Evolutionary conservation across 1,140 invertebrate species (phyloP), one percentile per base, ranked within the genome.

Genomic region (Drosophila micromelanica): DNA sequence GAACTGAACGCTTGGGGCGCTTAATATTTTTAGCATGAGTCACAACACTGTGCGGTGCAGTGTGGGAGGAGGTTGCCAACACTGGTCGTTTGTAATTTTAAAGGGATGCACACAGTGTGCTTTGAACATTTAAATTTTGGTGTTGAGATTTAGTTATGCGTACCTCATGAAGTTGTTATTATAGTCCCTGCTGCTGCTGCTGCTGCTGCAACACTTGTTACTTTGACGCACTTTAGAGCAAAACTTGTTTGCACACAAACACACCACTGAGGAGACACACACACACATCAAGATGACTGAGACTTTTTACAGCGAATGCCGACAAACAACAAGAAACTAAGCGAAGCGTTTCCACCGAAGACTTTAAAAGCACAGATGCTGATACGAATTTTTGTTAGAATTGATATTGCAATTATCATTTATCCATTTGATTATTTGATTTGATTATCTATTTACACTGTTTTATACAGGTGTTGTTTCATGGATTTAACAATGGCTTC

Each of bases 161-260:
- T 78, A 78, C 75, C 55, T 73, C 42, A 63, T 57, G 45, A 46
- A 27, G 43, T 43, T 71, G 17, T 61, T 38, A 12, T 63, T 30
- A 52, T 38, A 17, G 60, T 37, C 42, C 54, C 12, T 56, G 60
- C 9, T 72, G 59, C 27, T 69, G 64, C 59, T 37, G 48, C 12
- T 56, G 60, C 9, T 72, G 59, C 27, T 69, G 64, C 59, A 73
- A 71, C 78, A 71, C 73, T 75, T 76, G 37, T 76, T 79, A 63
- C 68, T 42, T 57, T 57, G 43, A 56, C 61, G 52, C 68, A 65
- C 61, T 49, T 55, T 56, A 43, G 52, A n/a, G 35, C 61, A 65
- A 85, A 79, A 84, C 80, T 71, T 64, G 79, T 71, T 84, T 76
- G 63, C 63, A 80, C 73, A 67, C 68, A 65, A 37, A 71, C 57